phyloP scores from a whole-genome alignment of 2,113 vertebrate species.

The Oreochromis tanganicae region DNA sequence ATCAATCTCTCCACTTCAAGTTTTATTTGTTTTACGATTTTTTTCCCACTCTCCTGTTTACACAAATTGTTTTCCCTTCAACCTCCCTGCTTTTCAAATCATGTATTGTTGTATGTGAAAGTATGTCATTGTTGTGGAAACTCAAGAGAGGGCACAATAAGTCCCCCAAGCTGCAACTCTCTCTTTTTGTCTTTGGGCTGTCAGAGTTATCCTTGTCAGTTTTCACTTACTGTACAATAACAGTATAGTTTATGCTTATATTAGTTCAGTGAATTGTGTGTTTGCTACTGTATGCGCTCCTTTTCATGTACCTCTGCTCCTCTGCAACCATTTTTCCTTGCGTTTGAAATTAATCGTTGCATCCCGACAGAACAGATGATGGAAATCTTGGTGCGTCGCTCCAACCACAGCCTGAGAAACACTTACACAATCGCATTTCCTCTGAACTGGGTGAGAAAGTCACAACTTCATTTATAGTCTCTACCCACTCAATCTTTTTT shows the following conservation, averaged over 20 bases:
- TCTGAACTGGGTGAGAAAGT: slow-evolving; percentile 20
- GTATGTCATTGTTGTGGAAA: slow-evolving; percentile 27
- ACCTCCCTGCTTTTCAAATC: slow-evolving; percentile 31
- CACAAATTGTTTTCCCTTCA: slow-evolving; percentile 45
- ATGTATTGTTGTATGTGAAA: slow-evolving; percentile 15
- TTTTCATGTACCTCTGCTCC: slow-evolving; percentile 6
- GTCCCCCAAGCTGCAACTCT: slow-evolving; percentile 37
- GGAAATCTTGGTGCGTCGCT: slow-evolving; percentile 15
- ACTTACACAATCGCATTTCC: slow-evolving; percentile 10
- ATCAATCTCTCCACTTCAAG: slow-evolving; percentile 57
- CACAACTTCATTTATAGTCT: slow-evolving; percentile 34
- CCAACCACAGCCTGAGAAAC: slow-evolving; percentile 10
- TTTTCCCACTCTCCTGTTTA: slow-evolving; percentile 33
- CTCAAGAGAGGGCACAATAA: slow-evolving; percentile 42
- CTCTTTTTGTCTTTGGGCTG: slow-evolving; percentile 49
- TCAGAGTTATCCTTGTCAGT: slow-evolving; percentile 42
- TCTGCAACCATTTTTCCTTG: not conserved
- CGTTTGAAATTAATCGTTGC: slow-evolving; percentile 5
- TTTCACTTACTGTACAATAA: slow-evolving; percentile 50
- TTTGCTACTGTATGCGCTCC: not conserved
- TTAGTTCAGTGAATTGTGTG: slow-evolving; percentile 2
- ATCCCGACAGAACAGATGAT: slow-evolving; percentile 20
- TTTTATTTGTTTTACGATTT: slow-evolving; percentile 52
- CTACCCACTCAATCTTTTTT: slow-evolving; percentile 39
- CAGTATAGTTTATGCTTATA: slow-evolving; percentile 18